Percentiles rank a stretch among this genome's conserved stretches.
These are phyloP conservation scores for Cartodere bifasciata DNA, from an alignment of 2,888 invertebrate genomes.

Conservation along the genomic window DNA sequence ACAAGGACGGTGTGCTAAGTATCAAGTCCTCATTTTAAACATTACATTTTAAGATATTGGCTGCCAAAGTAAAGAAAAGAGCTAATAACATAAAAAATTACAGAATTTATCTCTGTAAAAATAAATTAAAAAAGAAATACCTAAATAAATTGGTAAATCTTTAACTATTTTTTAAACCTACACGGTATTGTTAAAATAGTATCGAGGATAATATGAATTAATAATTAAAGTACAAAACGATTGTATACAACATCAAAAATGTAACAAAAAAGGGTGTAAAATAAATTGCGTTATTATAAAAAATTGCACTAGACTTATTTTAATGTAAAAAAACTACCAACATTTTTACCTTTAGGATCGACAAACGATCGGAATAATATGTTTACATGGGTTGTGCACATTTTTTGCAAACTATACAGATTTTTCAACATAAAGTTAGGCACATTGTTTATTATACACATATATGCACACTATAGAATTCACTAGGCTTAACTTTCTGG, in stretches of 20 bases:
- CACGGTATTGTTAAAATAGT: too few relatives aligned
- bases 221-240: conserved; percentile 5
- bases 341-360: not conserved
- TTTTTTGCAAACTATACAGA: conserved; percentile 18
- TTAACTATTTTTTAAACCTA: too few relatives aligned
- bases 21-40: too few relatives aligned
- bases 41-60: too few relatives aligned
- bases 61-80: too few relatives aligned
- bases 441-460: conserved; percentile 27
- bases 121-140: too few relatives aligned
- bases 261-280: conserved; percentile 8
- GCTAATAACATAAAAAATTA: too few relatives aligned
- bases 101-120: too few relatives aligned
- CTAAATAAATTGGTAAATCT: too few relatives aligned
- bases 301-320: conserved; percentile 12
- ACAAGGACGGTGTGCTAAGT: too few relatives aligned
- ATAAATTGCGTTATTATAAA: conserved; percentile 7
- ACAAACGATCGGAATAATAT: conserved; percentile 1
- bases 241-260: conserved; percentile 11
- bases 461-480: conserved; percentile 30
- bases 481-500: conserved; percentile 17
- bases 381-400: conserved; percentile 25
- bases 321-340: conserved; percentile 11
- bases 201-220: conserved; percentile 2
- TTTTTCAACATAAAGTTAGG: conserved; percentile 15